Evolutionary conservation across 2,888 invertebrate species (phyloP), one percentile per base, ranked within the genome.

Genomic region (Byasa hedistus): DNA sequence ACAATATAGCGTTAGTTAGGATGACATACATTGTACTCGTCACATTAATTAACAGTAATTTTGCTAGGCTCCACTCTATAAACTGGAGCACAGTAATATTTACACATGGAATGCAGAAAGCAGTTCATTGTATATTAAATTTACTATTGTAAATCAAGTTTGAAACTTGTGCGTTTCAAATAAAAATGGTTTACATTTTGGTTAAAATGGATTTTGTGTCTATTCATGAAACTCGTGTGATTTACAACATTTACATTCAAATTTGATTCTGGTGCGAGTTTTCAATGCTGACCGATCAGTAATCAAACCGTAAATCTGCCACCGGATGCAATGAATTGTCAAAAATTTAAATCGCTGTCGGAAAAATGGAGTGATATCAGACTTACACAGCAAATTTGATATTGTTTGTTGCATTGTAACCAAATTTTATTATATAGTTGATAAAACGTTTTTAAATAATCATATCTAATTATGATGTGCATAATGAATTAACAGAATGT

Each of bases 251-350:
- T 67, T 63, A 59, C 59, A 67, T 63, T 59, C 51, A 67, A 36
- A 67, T 67, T 63, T 63, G 63, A 59, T 67, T 64, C 32, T 60
- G 66, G 32, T 56, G 36, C 60, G 52, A 54, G 32, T 61, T 63
- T 64, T 59, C 60, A 68, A 60, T 64, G 56, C 60, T 57, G 64
- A 68, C 48, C 64, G 52, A 64, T 68, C 61, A 57, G 67, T 57
- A 61, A 64, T 68, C 61, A 61, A 57, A 64, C 39, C 64, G 61
- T 68, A 64, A 68, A 68, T 68, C 67, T 64, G 64, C 64, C 57
- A 64, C 60, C 54, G 61, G 39, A 64, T 61, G 61, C 57, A 64
- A 64, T 60, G 56, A 64, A 68, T 60, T 64, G 67, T 64, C 61
- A 68, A 68, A 65, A 64, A 64, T 39, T 67, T 51, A 64, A 64